Evolutionary conservation across 2,797 vertebrate genomes (phyloP).

Genomic region (Pelochelys cantorii): DNA sequence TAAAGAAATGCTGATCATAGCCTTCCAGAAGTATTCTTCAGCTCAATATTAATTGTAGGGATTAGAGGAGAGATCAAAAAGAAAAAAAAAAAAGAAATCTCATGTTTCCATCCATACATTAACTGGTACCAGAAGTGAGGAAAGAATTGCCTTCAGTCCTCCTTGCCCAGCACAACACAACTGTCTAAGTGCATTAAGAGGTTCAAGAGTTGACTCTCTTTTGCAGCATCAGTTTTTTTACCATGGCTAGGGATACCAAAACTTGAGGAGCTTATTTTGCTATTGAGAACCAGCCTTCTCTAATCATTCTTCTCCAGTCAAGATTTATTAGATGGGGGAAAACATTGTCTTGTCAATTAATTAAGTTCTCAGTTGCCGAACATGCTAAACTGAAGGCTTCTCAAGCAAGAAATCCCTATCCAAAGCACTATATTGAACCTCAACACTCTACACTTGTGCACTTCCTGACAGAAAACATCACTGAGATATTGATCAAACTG

Average conservation of each 20-base stretch:
- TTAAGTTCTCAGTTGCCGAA: neutral
- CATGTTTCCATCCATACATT: neutral
- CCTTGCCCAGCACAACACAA: neutral
- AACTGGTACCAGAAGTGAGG: neutral
- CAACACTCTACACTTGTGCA: slow-evolving; percentile 16
- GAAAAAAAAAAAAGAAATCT: slow-evolving; percentile 2
- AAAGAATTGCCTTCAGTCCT: neutral
- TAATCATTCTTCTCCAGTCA: slow-evolving; percentile 12
- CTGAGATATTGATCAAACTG: slow-evolving; percentile 41
- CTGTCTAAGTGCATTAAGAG: slow-evolving; percentile 9
- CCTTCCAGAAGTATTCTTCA: slow-evolving; percentile 1
- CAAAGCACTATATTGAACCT: neutral
- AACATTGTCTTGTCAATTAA: slow-evolving; percentile 32
- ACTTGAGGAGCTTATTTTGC: neutral
- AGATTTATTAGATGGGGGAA: slow-evolving; percentile 58
- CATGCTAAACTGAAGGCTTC: slow-evolving; percentile 1
- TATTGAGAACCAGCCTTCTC: neutral
- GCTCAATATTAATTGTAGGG: neutral
- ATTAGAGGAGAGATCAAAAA: neutral
- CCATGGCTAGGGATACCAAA: neutral
- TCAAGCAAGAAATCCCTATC: slow-evolving; percentile 40
- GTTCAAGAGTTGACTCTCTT: neutral
- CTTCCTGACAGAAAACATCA: slow-evolving; percentile 21
- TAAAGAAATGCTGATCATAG: slow-evolving; percentile 29
- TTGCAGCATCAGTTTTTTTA: neutral